phyloP scores from a whole-genome alignment of 2,797 vertebrate species.

The Simalia tracyae region DNA sequence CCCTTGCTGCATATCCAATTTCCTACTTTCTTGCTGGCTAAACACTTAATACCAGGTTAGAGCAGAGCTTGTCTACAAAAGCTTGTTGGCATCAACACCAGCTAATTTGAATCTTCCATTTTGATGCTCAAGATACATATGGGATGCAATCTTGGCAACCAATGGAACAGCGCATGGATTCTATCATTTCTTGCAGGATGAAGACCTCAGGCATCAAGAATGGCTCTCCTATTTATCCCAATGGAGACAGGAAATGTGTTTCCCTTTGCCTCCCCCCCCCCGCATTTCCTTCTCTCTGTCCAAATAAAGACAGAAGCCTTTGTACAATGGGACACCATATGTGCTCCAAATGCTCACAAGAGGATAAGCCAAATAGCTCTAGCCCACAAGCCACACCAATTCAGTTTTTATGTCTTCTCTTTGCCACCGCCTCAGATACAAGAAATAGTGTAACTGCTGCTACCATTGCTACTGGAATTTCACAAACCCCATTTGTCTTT shows the following conservation, averaged over 20 bases:
- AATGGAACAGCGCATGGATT: neutral
- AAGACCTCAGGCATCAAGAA: no score
- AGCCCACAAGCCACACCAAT: neutral
- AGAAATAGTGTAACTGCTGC: neutral
- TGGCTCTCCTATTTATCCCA: neutral
- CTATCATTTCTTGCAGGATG: neutral
- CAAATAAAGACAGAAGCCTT: neutral
- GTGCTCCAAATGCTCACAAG: neutral
- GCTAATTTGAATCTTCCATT: slow-evolving; percentile 6
- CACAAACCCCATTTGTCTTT: neutral
- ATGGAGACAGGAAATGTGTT: neutral
- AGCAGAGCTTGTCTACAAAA: neutral
- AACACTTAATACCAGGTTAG: neutral
- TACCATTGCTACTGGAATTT: neutral
- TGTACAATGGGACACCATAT: neutral
- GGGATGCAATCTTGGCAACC: neutral
- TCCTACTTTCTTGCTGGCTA: slow-evolving; percentile 7
- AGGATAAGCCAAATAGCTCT: neutral
- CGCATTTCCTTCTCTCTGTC: neutral
- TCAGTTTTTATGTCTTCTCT: neutral
- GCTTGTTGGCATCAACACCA: neutral
- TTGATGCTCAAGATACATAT: neutral
- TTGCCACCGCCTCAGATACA: neutral
- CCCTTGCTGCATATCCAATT: neutral
- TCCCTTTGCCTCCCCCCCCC: neutral